Evolutionary conservation across 1,140 invertebrate genomes (phyloP), one percentile per base, ranked within the genome.

Genomic region (Teleopsis dalmanni): DNA sequence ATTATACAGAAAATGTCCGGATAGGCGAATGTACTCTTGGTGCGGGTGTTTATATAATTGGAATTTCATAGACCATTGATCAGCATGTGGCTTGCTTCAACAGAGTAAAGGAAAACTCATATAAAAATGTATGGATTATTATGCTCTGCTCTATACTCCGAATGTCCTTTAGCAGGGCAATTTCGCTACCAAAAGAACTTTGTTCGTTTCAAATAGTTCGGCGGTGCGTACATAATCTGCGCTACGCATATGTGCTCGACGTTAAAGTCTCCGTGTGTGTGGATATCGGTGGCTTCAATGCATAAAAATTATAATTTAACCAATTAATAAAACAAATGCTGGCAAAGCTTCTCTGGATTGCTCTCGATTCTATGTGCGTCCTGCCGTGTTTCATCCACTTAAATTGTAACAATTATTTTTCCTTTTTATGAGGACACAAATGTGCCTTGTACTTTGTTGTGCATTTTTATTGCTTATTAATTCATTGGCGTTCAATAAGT

Each of bases 31-130:
- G 18, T 43, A 29, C 21, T 43, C 16, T 34, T 29, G 14, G 23
- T 49, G 29, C 19, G 19, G 19, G 38, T 43, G 23, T 19, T 21
- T 43, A 44, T 53, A 44, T 65, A 57, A 59, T 59, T 55, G 58
- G 57, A 63, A 65, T 65, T 65, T 65, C 60, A 65, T 65, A 62
- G 62, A 59, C 62, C 60, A 65, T 65, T 65, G 62, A 61, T 58
- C 62, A 62, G 29, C 40, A 34, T 34, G 31, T 34, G 27, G 47
- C 18, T 42, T n/a, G n/a, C n/a, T n/a, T n/a, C n/a, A n/a, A n/a
- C n/a, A n/a, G n/a, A n/a, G n/a, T n/a, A n/a, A n/a, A n/a, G n/a
- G n/a, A n/a, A n/a, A n/a, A n/a, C n/a, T n/a, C n/a, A n/a, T n/a
- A n/a, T n/a, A n/a, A n/a, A n/a, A n/a, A n/a, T n/a, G n/a, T n/a